Conservation (phyloP, 1,140 invertebrate species). For the Drosophila insularis region DNA sequence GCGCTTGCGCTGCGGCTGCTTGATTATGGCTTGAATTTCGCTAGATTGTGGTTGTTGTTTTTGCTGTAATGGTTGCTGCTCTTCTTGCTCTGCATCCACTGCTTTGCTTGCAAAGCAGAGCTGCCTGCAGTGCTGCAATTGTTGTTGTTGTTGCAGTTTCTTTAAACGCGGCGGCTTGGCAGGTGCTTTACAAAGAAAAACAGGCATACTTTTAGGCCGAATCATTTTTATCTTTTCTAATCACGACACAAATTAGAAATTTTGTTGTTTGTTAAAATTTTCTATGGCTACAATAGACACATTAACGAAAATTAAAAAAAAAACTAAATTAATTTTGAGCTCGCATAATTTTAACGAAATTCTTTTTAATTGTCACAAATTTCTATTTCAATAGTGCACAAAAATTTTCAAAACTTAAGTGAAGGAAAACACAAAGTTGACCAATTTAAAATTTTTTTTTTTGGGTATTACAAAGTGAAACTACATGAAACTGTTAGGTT, state of each 20-base stretch:
- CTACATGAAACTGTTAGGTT: neutral
- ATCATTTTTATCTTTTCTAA: neutral
- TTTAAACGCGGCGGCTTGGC: constrained; percentile 39
- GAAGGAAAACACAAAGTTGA: neutral
- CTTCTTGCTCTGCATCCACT: neutral
- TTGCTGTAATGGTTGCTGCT: neutral
- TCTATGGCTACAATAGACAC: neutral
- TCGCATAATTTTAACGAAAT: neutral
- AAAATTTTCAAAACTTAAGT: too few relatives aligned
- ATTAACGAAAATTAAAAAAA: neutral
- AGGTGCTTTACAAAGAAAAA: constrained; percentile 32
- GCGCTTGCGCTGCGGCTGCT: constrained; percentile 34
- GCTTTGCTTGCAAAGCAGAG: neutral
- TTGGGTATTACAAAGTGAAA: neutral
- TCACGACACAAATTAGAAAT: neutral
- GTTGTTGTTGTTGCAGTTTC: constrained; percentile 10
- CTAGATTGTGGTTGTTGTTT: neutral
- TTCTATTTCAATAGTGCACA: neutral
- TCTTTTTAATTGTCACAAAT: neutral
- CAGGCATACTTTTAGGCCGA: constrained; percentile 33
- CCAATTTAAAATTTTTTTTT: neutral
- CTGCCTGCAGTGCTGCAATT: constrained; percentile 4
- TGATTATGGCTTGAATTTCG: constrained; percentile 11
- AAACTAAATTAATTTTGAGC: neutral
- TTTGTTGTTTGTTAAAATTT: neutral